Conservation (phyloP, 92 coral and sea anemone species). For the Epizoanthus scotinus region DNA sequence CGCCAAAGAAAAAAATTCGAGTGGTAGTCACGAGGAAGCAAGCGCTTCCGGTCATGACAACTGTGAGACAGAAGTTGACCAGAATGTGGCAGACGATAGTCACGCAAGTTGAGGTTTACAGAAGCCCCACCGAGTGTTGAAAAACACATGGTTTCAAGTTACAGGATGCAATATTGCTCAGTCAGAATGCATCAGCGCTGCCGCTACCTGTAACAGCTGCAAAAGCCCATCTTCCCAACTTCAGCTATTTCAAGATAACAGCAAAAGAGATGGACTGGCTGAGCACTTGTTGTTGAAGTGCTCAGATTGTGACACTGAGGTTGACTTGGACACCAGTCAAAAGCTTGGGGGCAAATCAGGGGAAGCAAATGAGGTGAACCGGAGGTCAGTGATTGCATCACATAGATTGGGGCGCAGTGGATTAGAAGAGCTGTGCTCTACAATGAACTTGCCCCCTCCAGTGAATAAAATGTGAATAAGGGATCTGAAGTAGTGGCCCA, state of each 20-base stretch:
- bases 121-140: neutral
- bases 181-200: conserved; percentile 28
- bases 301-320: conserved; percentile 31
- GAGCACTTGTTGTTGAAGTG: conserved; percentile 40
- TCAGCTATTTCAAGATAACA: conserved; percentile 17
- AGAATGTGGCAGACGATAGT: neutral
- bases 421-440: conserved; percentile 49
- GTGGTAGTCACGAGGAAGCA: neutral
- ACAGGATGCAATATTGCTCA: conserved; percentile 15
- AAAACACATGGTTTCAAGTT: conserved; percentile 25
- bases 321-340: conserved; percentile 50
- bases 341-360: conserved; percentile 48
- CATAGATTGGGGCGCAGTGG: conserved; percentile 46
- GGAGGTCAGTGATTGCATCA: conserved; percentile 56
- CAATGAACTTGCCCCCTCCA: conserved; percentile 68
- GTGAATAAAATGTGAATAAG: conserved; percentile 14
- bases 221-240: conserved; percentile 14
- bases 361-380: conserved; percentile 60
- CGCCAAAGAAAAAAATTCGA: conserved; percentile 9
- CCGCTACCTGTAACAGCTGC: conserved; percentile 28
- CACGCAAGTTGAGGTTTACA: conserved; percentile 1
- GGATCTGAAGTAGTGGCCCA: too few species aligned
- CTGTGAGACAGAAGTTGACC: conserved; percentile 15
- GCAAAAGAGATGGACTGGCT: conserved; percentile 16
- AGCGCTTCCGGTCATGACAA: conserved; percentile 13